These are phyloP conservation scores for Elegia similella DNA, from an alignment of 2,888 invertebrate genomes.

Conservation along the genomic window DNA sequence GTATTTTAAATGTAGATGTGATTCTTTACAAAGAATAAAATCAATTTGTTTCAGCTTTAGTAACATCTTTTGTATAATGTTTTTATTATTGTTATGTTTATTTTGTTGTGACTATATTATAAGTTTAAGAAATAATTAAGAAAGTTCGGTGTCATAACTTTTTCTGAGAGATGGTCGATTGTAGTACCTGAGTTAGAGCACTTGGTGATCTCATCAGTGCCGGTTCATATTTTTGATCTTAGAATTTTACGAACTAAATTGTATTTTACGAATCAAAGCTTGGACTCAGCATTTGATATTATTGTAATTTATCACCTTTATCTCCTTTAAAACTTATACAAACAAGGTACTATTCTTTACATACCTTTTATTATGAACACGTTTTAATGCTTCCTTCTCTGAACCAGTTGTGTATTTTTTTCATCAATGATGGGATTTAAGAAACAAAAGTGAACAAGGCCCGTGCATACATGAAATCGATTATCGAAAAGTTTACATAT, in stretches of 20 bases:
- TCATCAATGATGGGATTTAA: constrained; percentile 6
- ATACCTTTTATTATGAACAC: constrained; percentile 12
- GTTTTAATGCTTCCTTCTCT: constrained; percentile 1
- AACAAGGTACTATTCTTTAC: constrained; percentile 16
- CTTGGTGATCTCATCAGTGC: constrained; percentile 13
- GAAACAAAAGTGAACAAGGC: not conserved
- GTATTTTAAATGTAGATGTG: constrained; percentile 12
- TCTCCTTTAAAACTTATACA: constrained; percentile 19
- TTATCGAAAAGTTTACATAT: not conserved
- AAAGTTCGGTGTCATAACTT: constrained; percentile 22
- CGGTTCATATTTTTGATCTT: constrained; percentile 15
- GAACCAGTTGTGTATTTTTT: constrained; percentile 7
- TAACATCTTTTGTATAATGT: constrained; percentile 23
- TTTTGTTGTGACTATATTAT: constrained; percentile 28
- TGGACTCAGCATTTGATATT: constrained; percentile 16
- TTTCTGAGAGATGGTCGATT: constrained; percentile 26
- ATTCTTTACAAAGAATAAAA: constrained; percentile 11
- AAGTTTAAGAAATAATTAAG: constrained; percentile 24
- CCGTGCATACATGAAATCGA: not conserved
- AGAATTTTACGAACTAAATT: constrained; percentile 9
- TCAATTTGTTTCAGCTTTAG: constrained; percentile 18
- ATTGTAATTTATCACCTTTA: constrained; percentile 10
- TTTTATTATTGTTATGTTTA: constrained; percentile 31
- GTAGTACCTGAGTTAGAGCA: constrained; percentile 25
- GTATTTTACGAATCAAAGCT: constrained; percentile 12